These are phyloP conservation scores for Sardina pilchardus DNA, from an alignment of 2,113 vertebrate genomes.

Conservation along the genomic window DNA sequence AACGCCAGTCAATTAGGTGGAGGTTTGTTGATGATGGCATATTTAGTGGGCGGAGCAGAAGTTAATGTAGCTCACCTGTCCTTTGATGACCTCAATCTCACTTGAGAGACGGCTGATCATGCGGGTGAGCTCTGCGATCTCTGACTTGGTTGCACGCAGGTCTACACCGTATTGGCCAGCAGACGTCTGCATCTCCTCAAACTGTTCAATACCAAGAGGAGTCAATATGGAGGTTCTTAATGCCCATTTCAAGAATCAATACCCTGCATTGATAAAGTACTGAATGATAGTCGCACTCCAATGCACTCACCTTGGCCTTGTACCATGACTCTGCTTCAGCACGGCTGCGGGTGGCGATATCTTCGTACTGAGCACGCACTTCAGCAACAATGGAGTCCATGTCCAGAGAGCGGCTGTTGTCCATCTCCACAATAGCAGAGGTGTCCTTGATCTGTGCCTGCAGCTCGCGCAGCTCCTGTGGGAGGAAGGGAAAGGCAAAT, in stretches of 20 bases:
- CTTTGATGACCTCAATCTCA: constrained; percentile 81
- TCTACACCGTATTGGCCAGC: constrained; percentile 72
- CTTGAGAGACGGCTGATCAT: constrained; percentile 78
- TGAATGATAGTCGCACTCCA: not conserved
- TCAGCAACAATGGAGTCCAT: constrained; percentile 84
- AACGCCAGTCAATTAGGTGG: not conserved
- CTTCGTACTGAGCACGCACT: constrained; percentile 83
- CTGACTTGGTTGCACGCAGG: constrained; percentile 75
- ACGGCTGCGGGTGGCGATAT: constrained; percentile 75
- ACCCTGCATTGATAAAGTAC: not conserved
- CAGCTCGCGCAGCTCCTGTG: constrained; percentile 78
- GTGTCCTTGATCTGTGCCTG: constrained; percentile 85
- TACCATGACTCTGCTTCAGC: constrained; percentile 79
- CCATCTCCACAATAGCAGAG: constrained; percentile 84
- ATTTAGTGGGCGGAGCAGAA: not conserved
- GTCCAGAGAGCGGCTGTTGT: constrained; percentile 84
- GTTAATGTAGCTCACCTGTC: constrained; percentile 70
- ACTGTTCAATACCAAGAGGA: constrained; percentile 62
- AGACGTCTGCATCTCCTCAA: constrained; percentile 70
- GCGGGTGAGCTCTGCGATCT: constrained; percentile 83
- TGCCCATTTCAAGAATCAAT: not conserved
- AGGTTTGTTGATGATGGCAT: not conserved
- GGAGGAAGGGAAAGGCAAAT: constrained; percentile 19
- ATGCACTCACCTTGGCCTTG: constrained; percentile 72
- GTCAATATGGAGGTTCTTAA: not conserved